Base-by-base conservation (phyloP, 2,113 vertebrate genomes). In the Elanus axillaris region DNA sequence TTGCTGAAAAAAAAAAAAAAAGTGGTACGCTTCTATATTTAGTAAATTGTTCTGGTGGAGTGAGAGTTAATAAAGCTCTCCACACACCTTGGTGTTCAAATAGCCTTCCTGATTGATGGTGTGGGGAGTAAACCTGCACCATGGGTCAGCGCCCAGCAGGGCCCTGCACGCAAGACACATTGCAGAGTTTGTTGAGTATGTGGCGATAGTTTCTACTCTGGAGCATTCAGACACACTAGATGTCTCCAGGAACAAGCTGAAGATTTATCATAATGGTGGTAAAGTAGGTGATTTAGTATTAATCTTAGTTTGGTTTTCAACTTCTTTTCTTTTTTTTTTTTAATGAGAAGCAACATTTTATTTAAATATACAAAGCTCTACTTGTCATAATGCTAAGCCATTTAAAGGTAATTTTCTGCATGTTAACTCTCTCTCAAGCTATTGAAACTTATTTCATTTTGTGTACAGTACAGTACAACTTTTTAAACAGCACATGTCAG, bases 31-130 rank as follows among this genome's bases (percentile, higher is more conserved):
- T 26, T 89, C 80, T 89, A 73, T 87, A 79, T 94, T 94, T 93
- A 94, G 91, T 27, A 95, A 92, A 78, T 73, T 84, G 42, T 36
- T 81, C 58, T 79, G 42, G 32, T 83, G 75, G 55, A 71, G 69
- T 95, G 83, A 93, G 96, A 95, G 97, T 96, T 98, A 96, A 96
- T 93, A 86, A 97, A 78, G 26, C 75, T 96, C 52, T 85, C 73
- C 21, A 21, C 94, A 81, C 82, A 92, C 85, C 48, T 89, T 66
- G n/a, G 38, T 55, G 15, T 74, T 73, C 92, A 90, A 95, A 92
- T 43, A 58, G 60, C 79, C 91, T 84, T 96, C 91, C 53, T 97
- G 96, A 97, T 16, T 96, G 95, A 97, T 96, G 88, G 63, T 66
- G 72, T 19, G 0, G 55, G 53, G 71, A 86, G 52, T 83, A 92